phyloP scores from a whole-genome alignment of 1,140 invertebrate genomes.

The roundworm (Caenorhabditis elegans) region WBcel235 BX284602.5:5733001-5733500 shows the following conservation, averaged over 20 bases:
- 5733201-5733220: neutral
- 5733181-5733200: neutral
- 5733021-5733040: too few species aligned
- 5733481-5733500: too few species aligned
- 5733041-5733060: too few species aligned
- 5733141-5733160: too few species aligned
- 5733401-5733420: too few species aligned
- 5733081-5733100: neutral
- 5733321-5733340: neutral
- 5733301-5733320: neutral
- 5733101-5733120: neutral
- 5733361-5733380: too few species aligned
- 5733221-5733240: neutral
- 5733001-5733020: too few species aligned
- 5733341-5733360: too few species aligned
- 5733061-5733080: neutral
- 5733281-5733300: neutral
- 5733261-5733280: neutral
- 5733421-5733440: too few species aligned
- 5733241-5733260: constrained; percentile 14
- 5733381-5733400: too few species aligned
- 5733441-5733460: too few species aligned
- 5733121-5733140: neutral
- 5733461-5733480: too few species aligned
- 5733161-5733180: constrained; percentile 23